Evolutionary conservation across 2,797 vertebrate genomes (phyloP).

Genomic region (Loriculus beryllinus): DNA sequence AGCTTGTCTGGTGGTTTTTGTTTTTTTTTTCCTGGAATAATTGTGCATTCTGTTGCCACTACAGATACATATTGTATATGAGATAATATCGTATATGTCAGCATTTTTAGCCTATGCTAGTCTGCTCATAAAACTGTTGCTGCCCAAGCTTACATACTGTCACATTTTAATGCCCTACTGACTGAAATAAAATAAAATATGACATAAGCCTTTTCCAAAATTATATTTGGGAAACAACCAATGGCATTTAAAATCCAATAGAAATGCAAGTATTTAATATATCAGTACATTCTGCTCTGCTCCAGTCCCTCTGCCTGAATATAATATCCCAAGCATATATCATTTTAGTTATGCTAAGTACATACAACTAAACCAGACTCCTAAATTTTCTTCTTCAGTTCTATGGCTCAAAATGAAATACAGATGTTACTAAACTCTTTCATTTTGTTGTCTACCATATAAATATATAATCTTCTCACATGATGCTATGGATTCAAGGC

Average conservation of each 20-base stretch:
- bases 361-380: not conserved
- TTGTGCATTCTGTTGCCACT: not conserved
- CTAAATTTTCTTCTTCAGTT: not conserved
- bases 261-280: constrained; percentile 14
- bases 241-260: not conserved
- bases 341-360: not conserved
- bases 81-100: not conserved
- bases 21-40: not conserved
- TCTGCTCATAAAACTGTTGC: not conserved
- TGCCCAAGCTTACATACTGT: not conserved
- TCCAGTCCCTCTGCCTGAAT: not conserved
- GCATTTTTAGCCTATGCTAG: constrained; percentile 1
- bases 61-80: no score
- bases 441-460: not conserved
- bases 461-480: not conserved
- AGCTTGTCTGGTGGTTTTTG: not conserved
- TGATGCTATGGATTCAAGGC: not conserved
- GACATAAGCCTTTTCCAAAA: not conserved
- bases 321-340: not conserved
- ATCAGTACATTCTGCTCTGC: not conserved
- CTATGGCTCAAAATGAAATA: not conserved
- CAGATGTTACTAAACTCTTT: not conserved
- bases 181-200: not conserved
- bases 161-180: not conserved
- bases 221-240: not conserved